A percentile compares a stretch with the other conserved stretches of the same genome.
phyloP scores from a whole-genome alignment of 2,888 invertebrate genomes.

The Suillia variegata region DNA sequence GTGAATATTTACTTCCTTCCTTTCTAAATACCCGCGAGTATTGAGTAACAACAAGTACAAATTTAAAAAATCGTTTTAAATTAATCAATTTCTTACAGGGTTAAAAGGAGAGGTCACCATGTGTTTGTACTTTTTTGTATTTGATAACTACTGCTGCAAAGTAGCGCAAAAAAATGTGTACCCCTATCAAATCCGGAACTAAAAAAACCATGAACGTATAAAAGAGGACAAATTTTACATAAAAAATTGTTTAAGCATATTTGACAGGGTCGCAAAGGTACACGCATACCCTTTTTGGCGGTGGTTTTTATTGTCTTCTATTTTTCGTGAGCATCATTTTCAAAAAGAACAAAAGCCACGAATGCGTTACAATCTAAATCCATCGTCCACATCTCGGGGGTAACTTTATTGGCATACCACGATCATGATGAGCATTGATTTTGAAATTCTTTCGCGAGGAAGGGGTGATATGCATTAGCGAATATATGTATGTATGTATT shows the following conservation, averaged over 20 bases:
- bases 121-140: too few species aligned
- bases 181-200: conserved; percentile 50
- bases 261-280: conserved; percentile 40
- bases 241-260: conserved; percentile 48
- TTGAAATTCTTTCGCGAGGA: too few species aligned
- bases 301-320: conserved; percentile 15
- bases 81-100: not conserved
- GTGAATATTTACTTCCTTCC: not conserved
- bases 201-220: conserved; percentile 24
- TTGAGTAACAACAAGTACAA: conserved; percentile 40
- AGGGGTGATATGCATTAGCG: too few species aligned
- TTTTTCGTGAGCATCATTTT: too few species aligned
- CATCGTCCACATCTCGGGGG: conserved; percentile 30
- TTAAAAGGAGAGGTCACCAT: too few species aligned
- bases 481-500: too few species aligned
- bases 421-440: too few species aligned
- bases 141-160: conserved; percentile 42
- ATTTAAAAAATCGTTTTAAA: conserved; percentile 6
- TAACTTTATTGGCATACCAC: conserved; percentile 42
- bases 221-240: conserved; percentile 32
- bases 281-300: conserved; percentile 7
- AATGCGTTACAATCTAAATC: too few species aligned
- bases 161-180: conserved; percentile 35
- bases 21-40: conserved; percentile 43
- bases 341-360: too few species aligned